Percentiles rank a stretch among this genome's conserved stretches.
Evolutionary conservation across 2,888 invertebrate species (phyloP).

Genomic region (Idaea straminata): DNA sequence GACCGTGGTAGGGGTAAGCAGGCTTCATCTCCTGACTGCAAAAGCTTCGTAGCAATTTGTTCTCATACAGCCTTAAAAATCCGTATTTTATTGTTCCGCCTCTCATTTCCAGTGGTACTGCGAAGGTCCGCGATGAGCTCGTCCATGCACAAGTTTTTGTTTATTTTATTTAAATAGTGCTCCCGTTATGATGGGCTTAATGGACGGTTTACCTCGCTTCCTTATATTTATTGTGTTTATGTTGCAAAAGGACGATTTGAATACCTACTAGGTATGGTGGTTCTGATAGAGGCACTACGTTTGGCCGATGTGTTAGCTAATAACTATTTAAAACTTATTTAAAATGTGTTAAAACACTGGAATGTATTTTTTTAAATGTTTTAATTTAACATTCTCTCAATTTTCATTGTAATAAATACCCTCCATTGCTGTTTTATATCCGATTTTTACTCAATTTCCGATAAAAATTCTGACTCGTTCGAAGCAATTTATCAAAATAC

Average conservation of each 20-base stretch:
- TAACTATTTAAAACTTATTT: too few relatives aligned
- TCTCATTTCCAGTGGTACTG: constrained; percentile 66
- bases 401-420: constrained; percentile 3
- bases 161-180: constrained; percentile 25
- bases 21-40: constrained; percentile 60
- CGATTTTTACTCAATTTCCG: constrained; percentile 20
- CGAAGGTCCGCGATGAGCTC: constrained; percentile 48
- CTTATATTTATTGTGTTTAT: constrained; percentile 1
- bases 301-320: too few relatives aligned
- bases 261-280: too few relatives aligned
- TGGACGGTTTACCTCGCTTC: neutral
- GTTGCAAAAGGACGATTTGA: neutral
- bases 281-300: too few relatives aligned
- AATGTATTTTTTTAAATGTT: neutral
- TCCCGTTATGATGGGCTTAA: constrained; percentile 4
- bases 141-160: constrained; percentile 36
- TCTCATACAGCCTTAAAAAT: constrained; percentile 74
- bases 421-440: neutral
- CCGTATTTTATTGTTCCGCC: constrained; percentile 73
- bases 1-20: constrained; percentile 46
- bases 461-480: constrained; percentile 21
- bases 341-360: too few relatives aligned
- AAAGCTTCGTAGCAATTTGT: constrained; percentile 70
- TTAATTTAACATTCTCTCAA: neutral
- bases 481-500: constrained; percentile 25